phyloP scores from a whole-genome alignment of 1,140 invertebrate genomes.

The Drosophila equinoxialis region DNA sequence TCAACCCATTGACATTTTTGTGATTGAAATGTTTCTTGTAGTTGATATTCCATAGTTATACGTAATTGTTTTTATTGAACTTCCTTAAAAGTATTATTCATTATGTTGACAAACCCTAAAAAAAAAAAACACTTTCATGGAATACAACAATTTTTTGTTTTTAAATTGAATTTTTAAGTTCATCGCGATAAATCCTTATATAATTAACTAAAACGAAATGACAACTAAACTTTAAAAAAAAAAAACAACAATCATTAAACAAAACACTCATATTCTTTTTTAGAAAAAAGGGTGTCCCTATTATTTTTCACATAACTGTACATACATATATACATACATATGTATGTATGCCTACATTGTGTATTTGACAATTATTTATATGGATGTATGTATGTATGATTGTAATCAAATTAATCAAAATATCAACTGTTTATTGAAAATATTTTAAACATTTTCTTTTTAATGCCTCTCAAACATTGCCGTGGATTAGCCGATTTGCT shows the following conservation, averaged over 20 bases:
- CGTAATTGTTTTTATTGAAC: too few relatives aligned
- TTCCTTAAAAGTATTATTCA: too few relatives aligned
- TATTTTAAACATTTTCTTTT: neutral
- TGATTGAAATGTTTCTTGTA: too few relatives aligned
- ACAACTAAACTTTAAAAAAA: neutral
- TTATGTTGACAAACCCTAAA: too few relatives aligned
- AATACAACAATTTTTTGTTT: neutral
- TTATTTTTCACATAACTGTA: slow-evolving; percentile 9
- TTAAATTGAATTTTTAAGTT: neutral
- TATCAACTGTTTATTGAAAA: neutral
- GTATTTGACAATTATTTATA: neutral
- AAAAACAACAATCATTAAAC: neutral
- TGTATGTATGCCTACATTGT: neutral
- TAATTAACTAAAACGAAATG: neutral
- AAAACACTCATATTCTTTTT: neutral
- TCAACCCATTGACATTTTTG: too few relatives aligned
- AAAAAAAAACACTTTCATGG: neutral
- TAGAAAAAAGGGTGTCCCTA: neutral
- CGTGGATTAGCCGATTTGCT: neutral
- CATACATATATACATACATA: neutral
- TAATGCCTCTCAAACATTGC: neutral
- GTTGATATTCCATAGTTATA: too few relatives aligned
- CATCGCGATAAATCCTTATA: neutral
- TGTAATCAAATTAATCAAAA: neutral
- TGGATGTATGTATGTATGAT: neutral